Evolutionary conservation across 2,888 invertebrate genomes (phyloP).

Genomic region (Eupithecia subfuscata): DNA sequence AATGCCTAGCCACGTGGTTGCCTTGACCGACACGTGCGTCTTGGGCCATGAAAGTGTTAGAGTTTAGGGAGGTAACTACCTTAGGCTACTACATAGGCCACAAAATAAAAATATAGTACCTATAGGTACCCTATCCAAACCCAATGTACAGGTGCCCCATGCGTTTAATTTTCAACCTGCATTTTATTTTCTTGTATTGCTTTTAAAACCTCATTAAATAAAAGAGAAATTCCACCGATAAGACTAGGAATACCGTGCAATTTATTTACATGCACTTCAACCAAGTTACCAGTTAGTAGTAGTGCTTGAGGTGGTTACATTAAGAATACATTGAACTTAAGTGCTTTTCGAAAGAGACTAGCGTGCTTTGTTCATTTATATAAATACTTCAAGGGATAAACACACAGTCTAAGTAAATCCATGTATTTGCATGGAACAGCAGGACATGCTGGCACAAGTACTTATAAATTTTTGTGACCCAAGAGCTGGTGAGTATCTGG

Average conservation of each 20-base stretch:
- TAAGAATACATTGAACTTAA: neutral
- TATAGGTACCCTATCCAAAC: neutral
- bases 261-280: conserved; percentile 1
- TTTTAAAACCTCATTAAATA: neutral
- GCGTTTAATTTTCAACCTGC: neutral
- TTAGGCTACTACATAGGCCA: neutral
- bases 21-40: too few species aligned
- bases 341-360: neutral
- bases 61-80: neutral
- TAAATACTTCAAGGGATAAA: neutral
- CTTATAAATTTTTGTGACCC: too few species aligned
- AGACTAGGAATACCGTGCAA: neutral
- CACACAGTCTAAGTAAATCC: neutral
- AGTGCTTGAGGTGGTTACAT: neutral
- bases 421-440: too few species aligned
- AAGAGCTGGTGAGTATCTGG: too few species aligned
- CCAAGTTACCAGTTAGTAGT: neutral
- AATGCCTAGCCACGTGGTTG: too few species aligned
- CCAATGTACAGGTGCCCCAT: too few species aligned
- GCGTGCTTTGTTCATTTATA: neutral
- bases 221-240: neutral
- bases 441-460: too few species aligned
- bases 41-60: too few species aligned
- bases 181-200: neutral
- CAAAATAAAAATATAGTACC: neutral